Conservation (phyloP, 92 coral and sea anemone species). For the Pocillopora meandrina region DNA sequence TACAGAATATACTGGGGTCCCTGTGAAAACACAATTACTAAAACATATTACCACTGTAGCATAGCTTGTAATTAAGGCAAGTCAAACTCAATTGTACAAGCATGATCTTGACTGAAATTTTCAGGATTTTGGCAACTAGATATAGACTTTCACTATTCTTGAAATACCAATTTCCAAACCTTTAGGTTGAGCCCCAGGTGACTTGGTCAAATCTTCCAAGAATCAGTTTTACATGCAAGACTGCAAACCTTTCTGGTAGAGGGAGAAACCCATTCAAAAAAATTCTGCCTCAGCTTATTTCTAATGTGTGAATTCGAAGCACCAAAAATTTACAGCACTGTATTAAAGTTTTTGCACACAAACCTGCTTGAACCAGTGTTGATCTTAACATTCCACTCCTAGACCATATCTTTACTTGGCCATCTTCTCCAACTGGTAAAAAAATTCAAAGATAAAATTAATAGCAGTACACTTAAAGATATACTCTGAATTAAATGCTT, state of each 20-base stretch:
- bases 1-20: conserved; percentile 95
- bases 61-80: not conserved
- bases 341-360: not conserved
- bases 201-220: too few relatives aligned
- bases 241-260: too few relatives aligned
- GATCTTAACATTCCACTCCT: conserved; percentile 99
- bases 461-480: not conserved
- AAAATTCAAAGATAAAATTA: not conserved
- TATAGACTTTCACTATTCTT: too few relatives aligned
- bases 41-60: not conserved
- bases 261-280: too few relatives aligned
- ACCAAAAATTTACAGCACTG: not conserved
- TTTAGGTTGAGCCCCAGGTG: too few relatives aligned
- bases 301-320: too few relatives aligned
- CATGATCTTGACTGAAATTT: too few relatives aligned
- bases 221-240: too few relatives aligned
- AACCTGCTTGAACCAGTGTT: conserved; percentile 93
- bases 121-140: too few relatives aligned
- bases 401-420: conserved; percentile 98
- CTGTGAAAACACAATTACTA: conserved; percentile 26
- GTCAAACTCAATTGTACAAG: not conserved
- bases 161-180: too few relatives aligned
- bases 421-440: conserved; percentile 93
- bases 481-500: too few relatives aligned
- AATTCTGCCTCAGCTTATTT: too few relatives aligned